Conservation (phyloP, 1,140 invertebrate genomes). For the Philotrypesis tridentata region DNA sequence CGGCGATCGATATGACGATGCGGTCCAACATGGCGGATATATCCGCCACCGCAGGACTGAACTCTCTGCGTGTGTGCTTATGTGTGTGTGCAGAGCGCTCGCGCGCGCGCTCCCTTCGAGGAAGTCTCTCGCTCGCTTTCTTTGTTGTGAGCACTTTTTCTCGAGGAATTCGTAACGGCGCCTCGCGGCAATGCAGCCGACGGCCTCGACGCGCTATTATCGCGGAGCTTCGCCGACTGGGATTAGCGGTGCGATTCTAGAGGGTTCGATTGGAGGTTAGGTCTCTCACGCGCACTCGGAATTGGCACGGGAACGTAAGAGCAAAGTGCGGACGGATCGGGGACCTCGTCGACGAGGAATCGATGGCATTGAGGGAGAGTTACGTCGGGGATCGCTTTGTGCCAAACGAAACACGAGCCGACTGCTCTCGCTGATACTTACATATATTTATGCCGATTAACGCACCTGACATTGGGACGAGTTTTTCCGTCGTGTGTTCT, state of each 20-base stretch:
- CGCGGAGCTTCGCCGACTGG: too few relatives aligned
- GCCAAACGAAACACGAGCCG: neutral
- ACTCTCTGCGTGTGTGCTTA: too few relatives aligned
- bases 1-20: slow-evolving; percentile 69
- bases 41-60: neutral
- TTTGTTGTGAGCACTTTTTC: neutral
- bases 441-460: neutral
- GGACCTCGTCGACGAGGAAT: neutral
- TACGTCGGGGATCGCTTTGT: neutral
- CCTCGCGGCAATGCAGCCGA: neutral
- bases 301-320: neutral
- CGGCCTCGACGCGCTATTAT: too few relatives aligned
- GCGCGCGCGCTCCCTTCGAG: neutral
- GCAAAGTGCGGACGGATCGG: neutral
- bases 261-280: neutral
- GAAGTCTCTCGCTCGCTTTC: neutral
- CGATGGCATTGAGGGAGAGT: neutral
- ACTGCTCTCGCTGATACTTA: neutral
- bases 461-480: neutral
- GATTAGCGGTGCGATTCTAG: neutral
- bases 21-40: slow-evolving; percentile 68
- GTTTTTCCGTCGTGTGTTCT: neutral
- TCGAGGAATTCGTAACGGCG: too few relatives aligned
- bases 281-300: neutral
- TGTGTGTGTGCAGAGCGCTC: too few relatives aligned